phyloP scores from a whole-genome alignment of 2,113 vertebrate species.

The Caracal caracal region DNA sequence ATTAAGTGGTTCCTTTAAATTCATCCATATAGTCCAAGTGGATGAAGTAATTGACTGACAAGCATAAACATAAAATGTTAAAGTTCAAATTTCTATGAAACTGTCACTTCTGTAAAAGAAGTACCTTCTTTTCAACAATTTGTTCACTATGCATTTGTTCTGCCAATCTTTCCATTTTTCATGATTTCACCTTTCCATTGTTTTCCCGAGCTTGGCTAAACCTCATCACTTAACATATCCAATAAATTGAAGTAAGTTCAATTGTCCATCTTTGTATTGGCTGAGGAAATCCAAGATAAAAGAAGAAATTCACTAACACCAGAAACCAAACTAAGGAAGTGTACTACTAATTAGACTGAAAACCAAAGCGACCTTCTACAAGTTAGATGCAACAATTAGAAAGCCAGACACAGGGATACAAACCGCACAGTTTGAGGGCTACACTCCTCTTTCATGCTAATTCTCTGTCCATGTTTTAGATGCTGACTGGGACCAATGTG shows the following conservation, averaged over 20 bases:
- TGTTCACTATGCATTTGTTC: neutral
- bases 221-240: neutral
- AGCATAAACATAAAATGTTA: neutral
- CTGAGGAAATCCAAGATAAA: neutral
- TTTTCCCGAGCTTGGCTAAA: neutral
- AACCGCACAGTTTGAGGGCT: neutral
- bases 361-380: neutral
- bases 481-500: neutral
- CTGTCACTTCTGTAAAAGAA: neutral
- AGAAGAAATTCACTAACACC: neutral
- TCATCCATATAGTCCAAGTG: neutral
- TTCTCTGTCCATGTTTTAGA: neutral
- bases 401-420: neutral
- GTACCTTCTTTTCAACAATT: neutral
- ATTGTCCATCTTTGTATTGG: neutral
- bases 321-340: neutral
- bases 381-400: neutral
- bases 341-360: neutral
- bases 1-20: neutral
- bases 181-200: neutral
- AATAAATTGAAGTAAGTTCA: neutral
- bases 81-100: neutral
- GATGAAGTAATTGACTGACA: neutral
- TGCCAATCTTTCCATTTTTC: neutral
- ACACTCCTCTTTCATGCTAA: neutral